Conservation (phyloP, 2,797 vertebrate species). For the Lagothrix lagotricha region DNA sequence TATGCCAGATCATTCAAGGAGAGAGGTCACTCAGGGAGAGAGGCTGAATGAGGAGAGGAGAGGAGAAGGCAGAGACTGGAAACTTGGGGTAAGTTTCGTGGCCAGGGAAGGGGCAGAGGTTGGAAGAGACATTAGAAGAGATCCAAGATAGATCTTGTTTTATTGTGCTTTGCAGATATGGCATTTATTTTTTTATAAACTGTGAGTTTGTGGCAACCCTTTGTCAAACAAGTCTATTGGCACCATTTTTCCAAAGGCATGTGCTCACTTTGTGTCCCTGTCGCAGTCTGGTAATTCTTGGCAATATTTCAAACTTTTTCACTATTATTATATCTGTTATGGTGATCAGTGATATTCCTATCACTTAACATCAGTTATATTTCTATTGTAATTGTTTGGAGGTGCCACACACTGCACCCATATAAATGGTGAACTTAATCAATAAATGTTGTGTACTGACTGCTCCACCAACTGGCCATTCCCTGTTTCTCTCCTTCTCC, state of each 20-base stretch:
- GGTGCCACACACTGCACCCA: neutral
- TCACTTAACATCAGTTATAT: neutral
- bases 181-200: neutral
- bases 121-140: neutral
- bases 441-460: neutral
- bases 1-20: neutral
- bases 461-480: neutral
- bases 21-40: neutral
- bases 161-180: neutral
- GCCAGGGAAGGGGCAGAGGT: neutral
- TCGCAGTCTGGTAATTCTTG: neutral
- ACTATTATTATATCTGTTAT: neutral
- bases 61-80: neutral
- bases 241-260: neutral
- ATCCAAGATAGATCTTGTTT: neutral
- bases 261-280: neutral
- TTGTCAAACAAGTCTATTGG: neutral
- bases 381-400: neutral
- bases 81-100: neutral
- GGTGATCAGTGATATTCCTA: neutral
- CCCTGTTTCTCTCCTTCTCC: neutral
- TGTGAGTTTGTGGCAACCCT: neutral
- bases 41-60: neutral
- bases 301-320: neutral
- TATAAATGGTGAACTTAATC: neutral